Percentiles rank a stretch among this genome's conserved stretches.
Evolutionary conservation across 2,888 invertebrate species (phyloP).

Genomic region (Limenitis arthemis): DNA sequence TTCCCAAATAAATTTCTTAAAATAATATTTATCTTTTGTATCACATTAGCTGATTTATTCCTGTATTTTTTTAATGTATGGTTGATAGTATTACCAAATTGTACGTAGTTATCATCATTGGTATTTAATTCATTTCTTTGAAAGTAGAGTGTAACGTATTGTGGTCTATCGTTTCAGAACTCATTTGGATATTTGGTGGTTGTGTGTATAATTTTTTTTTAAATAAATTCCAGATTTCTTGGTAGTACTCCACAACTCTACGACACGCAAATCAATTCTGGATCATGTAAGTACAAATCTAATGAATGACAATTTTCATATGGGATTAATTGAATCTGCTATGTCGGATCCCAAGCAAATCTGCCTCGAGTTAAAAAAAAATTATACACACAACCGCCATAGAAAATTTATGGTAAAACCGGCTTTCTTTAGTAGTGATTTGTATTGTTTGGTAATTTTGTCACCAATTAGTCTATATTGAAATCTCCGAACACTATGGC

Average conservation of each 20-base stretch:
- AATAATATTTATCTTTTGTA: neutral
- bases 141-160: no score
- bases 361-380: no score
- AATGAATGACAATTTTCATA: no score
- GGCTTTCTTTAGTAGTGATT: neutral
- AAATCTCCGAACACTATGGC: slow-evolving; percentile 6
- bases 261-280: no score
- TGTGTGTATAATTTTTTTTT: neutral
- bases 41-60: neutral
- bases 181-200: neutral
- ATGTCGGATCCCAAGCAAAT: no score
- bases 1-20: neutral
- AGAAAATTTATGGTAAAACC: neutral
- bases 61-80: neutral
- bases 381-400: no score
- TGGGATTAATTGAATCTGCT: no score
- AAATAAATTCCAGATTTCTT: no score
- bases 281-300: no score
- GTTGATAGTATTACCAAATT: neutral
- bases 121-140: neutral
- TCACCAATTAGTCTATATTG: slow-evolving; percentile 1
- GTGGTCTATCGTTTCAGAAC: neutral
- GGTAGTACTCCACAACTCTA: no score
- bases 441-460: neutral
- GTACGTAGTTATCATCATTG: neutral